Conservation (phyloP, 92 coral and sea anemone species). For the Metridium senile region DNA sequence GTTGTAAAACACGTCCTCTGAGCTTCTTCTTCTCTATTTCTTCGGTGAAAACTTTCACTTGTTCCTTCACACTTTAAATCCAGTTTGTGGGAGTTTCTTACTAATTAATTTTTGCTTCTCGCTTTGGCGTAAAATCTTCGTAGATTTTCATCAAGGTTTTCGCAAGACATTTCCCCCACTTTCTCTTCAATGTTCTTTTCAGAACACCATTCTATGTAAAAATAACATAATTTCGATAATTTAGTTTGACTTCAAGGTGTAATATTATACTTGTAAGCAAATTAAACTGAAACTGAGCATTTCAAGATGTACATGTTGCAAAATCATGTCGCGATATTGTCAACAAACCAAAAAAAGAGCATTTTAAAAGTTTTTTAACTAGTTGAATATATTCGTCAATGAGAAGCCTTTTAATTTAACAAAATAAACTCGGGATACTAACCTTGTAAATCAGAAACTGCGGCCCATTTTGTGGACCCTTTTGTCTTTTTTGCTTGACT, state of each 20-base stretch:
- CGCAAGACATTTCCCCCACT: too few relatives aligned
- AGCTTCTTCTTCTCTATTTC: too few relatives aligned
- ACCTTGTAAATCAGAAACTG: conserved; percentile 35
- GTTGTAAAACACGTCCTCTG: too few relatives aligned
- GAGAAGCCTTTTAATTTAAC: too few relatives aligned
- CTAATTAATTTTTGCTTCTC: conserved; percentile 25
- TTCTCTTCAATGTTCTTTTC: conserved; percentile 14
- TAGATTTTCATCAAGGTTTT: too few relatives aligned
- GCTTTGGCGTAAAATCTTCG: conserved; percentile 58
- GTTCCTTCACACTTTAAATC: too few relatives aligned
- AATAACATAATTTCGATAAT: background rate
- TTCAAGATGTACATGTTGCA: background rate
- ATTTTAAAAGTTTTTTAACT: background rate
- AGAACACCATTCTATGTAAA: background rate
- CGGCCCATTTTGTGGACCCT: conserved; percentile 36
- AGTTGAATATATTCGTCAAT: too few relatives aligned
- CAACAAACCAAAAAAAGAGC: background rate
- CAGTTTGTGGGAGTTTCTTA: too few relatives aligned
- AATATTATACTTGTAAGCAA: too few relatives aligned
- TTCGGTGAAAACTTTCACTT: too few relatives aligned
- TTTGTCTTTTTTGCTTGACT: conserved; percentile 23
- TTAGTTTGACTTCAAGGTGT: background rate
- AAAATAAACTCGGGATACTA: background rate
- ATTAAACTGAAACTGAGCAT: background rate
- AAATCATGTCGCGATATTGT: too few relatives aligned